Evolutionary conservation across 2,888 invertebrate genomes (phyloP), one percentile per base, ranked within the genome.

Genomic region (Drosophila yooni): DNA sequence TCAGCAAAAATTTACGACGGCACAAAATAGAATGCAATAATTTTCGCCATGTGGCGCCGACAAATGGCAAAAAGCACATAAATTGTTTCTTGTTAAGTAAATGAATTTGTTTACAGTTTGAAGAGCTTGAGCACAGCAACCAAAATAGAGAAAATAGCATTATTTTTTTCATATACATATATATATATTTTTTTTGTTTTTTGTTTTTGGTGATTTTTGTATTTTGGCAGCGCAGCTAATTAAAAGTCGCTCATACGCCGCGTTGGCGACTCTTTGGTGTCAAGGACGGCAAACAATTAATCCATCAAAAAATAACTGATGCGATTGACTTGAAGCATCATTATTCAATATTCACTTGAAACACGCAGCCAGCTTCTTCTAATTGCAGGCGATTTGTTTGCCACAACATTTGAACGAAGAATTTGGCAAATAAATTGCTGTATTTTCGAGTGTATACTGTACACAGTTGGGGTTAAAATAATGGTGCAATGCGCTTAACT

Each of bases 381-480:
- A 82, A 82, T 82, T 82, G 84, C 57, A 50, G 67, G 54, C 83
- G 65, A 83, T 87, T 75, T 83, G 75, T 72, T 46, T 43, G 57
- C 53, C n/a, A 33, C 43, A 65, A 59, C 46, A 70, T 38, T 56
- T 38, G 66, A 73, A 51, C 52, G 34, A 71, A 53, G 67, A 67
- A 78, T 67, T 40, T 46, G 57, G n/a, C n/a, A 48, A 67, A 60
- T 63, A 74, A 54, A 61, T 74, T 58, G 54, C 60, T 69, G 57
- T 51, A 52, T 15, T 15, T 21, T 21, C 2, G 27, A 27, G 5
- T 50, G 10, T 43, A 40, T 18, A 27, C 3, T 3, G 4, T 18
- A 1, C 2, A 46, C 46, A 46, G 21, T 46, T 25, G 15, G 21
- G 46, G 15, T 46, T 21, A 50, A 27, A 50, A 27, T 18, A 50